Evolutionary conservation across 2,797 vertebrate species (phyloP), one percentile per base, ranked within the genome.

Genomic region (Ficedula albicollis): DNA sequence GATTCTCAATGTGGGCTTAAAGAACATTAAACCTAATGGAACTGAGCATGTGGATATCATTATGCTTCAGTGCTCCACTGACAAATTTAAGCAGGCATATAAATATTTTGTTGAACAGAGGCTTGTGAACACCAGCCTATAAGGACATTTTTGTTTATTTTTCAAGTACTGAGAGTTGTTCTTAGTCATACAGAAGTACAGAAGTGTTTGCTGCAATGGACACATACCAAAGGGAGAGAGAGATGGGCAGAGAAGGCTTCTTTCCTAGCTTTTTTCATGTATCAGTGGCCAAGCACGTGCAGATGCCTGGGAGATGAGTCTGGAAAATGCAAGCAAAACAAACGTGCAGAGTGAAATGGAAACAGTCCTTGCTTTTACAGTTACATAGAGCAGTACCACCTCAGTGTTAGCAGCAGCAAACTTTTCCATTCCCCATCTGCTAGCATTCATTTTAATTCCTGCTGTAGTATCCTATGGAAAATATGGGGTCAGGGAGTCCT

Each of bases 391-490:
- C 39, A 69, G 17, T 36, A 87, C 49, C 83, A 89, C 78, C 63
- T 92, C 74, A 41, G 39, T 49, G 48, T 74, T 60, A 95, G 85
- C 83, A 91, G 59, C 67, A 88, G 74, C 64, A 82, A 90, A 73
- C 22, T 81, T 91, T 95, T 96, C 89, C 93, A 76, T 46, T 94
- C 51, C 43, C 76, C 87, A 82, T 93, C 84, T 93, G 82, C 44
- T 80, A 75, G 44, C 39, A 70, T 41, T 93, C 84, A 80, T 81
- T 86, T 90, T 76, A 46, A 92, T 95, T 95, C 87, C 66, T 91
- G 34, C 58, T 72, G 18, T 36, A 88, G 32, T 17, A 36, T 27
- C 43, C 36, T 52, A 62, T 3, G 58, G 95, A 96, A 96, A 97
- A 94, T 74, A 46, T 1, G 1, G 72, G 34, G 52, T 95, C 69